Evolutionary conservation across 2,113 vertebrate species (phyloP), one percentile per base, ranked within the genome.

Genomic region (Hemiprocne comata): DNA sequence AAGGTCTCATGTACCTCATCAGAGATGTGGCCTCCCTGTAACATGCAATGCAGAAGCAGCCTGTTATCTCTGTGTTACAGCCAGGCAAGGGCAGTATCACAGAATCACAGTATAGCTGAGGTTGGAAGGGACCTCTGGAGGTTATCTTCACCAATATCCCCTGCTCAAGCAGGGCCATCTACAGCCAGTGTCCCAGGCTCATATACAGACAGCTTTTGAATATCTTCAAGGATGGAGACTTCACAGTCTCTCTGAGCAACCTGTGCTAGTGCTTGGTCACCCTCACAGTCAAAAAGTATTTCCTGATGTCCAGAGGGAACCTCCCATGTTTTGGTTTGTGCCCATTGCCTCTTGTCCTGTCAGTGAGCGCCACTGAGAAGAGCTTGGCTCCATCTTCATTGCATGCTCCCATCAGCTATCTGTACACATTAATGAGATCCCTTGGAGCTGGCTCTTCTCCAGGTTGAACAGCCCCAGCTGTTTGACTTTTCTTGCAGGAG

Each of bases 11-110:
- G 11, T 19, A 38, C 3, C 9, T 21, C 21, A 40, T 33, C n/a
- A 21, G 72, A 72, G 62, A 55, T 0, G 0, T 10, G 29, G 29
- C 13, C 18, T 74, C 2, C 2, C 17, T 14, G 9, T 16, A 9
- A 55, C 1, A 18, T 18, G 29, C 26, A 40, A 1, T 1, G 17
- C 8, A 40, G 69, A 12, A 44, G 26, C 13, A 69, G 44, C 34
- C 40, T 42, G 4, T 28, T 69, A 3, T 38, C 25, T 60, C 31
- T 36, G 17, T 44, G 8, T 7, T 60, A 9, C 29, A 25, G 44
- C 20, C 17, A 44, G 46, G 21, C 53, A 69, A 79, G 62, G 36
- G 16, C 26, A 44, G 42, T 4, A 5, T 6, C 38, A 53, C 16
- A 24, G 57, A 14, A 61, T 36, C 33, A 71, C 7, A 65, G 38